A percentile compares a stretch with the other conserved stretches of the same genome.
Evolutionary conservation across 2,113 vertebrate species (phyloP).

Genomic region (Phrynocephalus versicolor): DNA sequence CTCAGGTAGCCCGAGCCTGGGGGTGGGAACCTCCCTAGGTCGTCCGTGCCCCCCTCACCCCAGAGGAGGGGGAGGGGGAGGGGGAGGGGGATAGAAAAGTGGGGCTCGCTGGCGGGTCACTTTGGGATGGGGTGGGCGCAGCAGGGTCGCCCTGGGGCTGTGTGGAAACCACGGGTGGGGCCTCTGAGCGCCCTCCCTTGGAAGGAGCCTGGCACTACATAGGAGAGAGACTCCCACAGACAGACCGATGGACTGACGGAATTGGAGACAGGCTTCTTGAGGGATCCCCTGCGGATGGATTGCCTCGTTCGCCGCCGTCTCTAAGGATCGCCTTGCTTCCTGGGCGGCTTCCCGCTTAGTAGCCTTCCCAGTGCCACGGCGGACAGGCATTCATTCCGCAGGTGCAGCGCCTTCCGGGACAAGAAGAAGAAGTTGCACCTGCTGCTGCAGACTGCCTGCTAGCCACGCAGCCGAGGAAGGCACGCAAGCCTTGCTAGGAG

Average conservation of each 20-base stretch:
- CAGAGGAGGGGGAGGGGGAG: too few species aligned
- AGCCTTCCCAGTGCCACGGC: too few species aligned
- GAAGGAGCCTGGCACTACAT: background rate
- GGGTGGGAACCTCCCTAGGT: too few species aligned
- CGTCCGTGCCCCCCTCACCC: too few species aligned
- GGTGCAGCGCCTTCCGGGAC: background rate
- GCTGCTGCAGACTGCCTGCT: background rate
- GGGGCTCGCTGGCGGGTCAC: background rate
- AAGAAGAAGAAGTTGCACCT: background rate
- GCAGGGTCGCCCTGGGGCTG: too few species aligned
- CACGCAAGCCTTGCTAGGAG: too few species aligned
- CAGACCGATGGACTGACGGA: too few species aligned
- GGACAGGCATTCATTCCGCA: background rate
- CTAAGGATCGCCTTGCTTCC: background rate
- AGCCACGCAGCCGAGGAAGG: background rate
- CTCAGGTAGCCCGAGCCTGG: slow-evolving; percentile 92
- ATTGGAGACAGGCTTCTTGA: background rate
- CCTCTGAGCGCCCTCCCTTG: background rate
- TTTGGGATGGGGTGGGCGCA: background rate
- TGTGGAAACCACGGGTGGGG: too few species aligned
- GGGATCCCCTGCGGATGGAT: background rate
- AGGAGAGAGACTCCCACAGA: too few species aligned
- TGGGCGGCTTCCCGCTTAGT: background rate
- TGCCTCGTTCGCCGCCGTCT: background rate
- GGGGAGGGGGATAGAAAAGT: background rate